phyloP scores from a whole-genome alignment of 2,113 vertebrate genomes.

The Pituophis catenifer region DNA sequence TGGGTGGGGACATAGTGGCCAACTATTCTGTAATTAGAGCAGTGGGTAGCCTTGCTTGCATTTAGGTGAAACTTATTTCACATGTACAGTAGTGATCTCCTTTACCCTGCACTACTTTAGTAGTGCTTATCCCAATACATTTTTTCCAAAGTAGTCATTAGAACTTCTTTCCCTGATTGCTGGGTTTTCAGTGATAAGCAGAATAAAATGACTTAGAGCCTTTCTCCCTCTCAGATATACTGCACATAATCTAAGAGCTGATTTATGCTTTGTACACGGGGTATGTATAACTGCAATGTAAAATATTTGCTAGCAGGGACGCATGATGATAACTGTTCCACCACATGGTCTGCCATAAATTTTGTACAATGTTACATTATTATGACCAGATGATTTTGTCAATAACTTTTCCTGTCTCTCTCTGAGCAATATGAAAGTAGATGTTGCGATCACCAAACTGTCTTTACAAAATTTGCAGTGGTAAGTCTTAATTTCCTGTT shows the following conservation, averaged over 20 bases:
- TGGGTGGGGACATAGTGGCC: not conserved
- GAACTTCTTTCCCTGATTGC: not conserved
- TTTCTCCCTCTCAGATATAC: not conserved
- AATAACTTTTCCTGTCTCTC: not conserved
- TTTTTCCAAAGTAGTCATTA: not conserved
- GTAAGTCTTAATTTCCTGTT: not conserved
- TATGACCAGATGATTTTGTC: not conserved
- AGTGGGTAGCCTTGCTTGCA: not conserved
- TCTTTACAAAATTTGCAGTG: not conserved
- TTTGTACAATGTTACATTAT: not conserved
- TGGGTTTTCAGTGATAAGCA: not conserved
- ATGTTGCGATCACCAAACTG: not conserved
- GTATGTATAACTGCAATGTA: not conserved
- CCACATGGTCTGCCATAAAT: not conserved
- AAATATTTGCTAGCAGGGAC: not conserved
- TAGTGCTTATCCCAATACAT: not conserved
- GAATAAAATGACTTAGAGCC: not conserved
- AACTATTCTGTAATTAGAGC: not conserved
- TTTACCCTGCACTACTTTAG: not conserved
- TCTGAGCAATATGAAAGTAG: not conserved
- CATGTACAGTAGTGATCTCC: not conserved
- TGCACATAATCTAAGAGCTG: not conserved
- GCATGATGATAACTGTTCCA: not conserved
- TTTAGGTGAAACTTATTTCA: not conserved
- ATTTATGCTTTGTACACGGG: not conserved